These are phyloP conservation scores for Drosophila chauvacae DNA, from an alignment of 1,140 invertebrate genomes.

Conservation along the genomic window DNA sequence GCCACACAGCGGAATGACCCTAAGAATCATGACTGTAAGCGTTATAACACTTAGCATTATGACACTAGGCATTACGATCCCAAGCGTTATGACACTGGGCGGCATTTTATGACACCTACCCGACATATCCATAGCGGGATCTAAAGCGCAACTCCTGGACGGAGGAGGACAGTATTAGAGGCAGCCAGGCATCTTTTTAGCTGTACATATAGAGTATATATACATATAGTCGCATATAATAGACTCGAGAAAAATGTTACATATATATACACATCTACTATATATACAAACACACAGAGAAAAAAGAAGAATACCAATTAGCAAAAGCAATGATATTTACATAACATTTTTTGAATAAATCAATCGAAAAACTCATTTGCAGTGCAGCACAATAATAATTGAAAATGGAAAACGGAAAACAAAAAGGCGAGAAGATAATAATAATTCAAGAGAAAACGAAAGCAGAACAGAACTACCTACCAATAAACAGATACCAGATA, in stretches of 20 bases:
- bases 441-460: slow-evolving; percentile 27
- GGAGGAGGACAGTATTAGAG: slow-evolving; percentile 22
- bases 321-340: slow-evolving; percentile 62
- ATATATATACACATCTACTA: slow-evolving; percentile 30
- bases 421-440: slow-evolving; percentile 19
- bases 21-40: not conserved
- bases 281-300: slow-evolving; percentile 14
- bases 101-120: not conserved
- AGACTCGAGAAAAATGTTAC: slow-evolving; percentile 36
- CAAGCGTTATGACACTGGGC: not conserved
- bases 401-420: slow-evolving; percentile 26
- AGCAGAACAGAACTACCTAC: slow-evolving; percentile 44
- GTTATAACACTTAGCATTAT: not conserved
- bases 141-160: slow-evolving; percentile 32
- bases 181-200: slow-evolving; percentile 19
- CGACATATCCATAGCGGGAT: slow-evolving; percentile 39
- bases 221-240: slow-evolving; percentile 9
- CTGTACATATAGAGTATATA: slow-evolving; percentile 32
- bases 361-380: slow-evolving; percentile 68
- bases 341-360: slow-evolving; percentile 71
- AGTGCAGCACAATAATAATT: slow-evolving; percentile 80
- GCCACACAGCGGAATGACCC: not conserved
- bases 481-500: slow-evolving; percentile 13
- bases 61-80: not conserved
- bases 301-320: slow-evolving; percentile 31